phyloP scores from a whole-genome alignment of 2,113 vertebrate species.

The Chaenogobius annularis region DNA sequence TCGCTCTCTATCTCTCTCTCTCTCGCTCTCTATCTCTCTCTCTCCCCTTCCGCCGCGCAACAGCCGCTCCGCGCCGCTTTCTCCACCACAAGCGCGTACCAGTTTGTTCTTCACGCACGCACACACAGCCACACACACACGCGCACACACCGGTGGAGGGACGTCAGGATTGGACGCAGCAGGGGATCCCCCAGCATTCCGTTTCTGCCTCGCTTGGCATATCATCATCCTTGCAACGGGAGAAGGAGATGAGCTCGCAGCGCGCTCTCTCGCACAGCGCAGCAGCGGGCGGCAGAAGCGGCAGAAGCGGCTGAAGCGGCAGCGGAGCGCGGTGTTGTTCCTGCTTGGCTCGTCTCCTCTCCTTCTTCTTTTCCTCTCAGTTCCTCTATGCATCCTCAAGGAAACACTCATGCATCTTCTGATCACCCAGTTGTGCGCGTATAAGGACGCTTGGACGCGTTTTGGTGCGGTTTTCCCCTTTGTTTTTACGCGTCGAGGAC shows the following conservation, averaged over 20 bases:
- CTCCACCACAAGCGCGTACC: background rate
- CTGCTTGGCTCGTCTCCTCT: constrained; percentile 2
- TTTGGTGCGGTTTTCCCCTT: background rate
- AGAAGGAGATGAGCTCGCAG: constrained; percentile 56
- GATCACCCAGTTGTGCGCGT: background rate
- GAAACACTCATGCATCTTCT: constrained; percentile 15
- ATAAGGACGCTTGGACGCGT: constrained; percentile 10
- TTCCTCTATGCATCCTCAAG: background rate
- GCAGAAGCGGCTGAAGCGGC: constrained; percentile 33
- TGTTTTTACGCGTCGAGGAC: background rate
- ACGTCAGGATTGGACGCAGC: constrained; percentile 72
- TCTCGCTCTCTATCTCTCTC: background rate
- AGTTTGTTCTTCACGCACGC: too few species aligned
- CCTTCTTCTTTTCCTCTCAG: background rate
- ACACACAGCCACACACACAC: background rate
- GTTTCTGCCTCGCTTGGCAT: constrained; percentile 59
- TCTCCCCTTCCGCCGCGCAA: constrained; percentile 1
- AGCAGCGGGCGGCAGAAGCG: constrained; percentile 30
- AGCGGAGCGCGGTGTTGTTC: constrained; percentile 6
- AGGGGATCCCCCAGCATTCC: constrained; percentile 65
- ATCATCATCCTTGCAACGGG: constrained; percentile 52
- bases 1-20: background rate
- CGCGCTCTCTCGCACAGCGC: constrained; percentile 38
- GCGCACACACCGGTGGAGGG: constrained; percentile 31
- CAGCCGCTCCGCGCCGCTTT: background rate